These are phyloP conservation scores for Nannoperca australis DNA, from an alignment of 2,797 vertebrate species.

Conservation along the genomic window DNA sequence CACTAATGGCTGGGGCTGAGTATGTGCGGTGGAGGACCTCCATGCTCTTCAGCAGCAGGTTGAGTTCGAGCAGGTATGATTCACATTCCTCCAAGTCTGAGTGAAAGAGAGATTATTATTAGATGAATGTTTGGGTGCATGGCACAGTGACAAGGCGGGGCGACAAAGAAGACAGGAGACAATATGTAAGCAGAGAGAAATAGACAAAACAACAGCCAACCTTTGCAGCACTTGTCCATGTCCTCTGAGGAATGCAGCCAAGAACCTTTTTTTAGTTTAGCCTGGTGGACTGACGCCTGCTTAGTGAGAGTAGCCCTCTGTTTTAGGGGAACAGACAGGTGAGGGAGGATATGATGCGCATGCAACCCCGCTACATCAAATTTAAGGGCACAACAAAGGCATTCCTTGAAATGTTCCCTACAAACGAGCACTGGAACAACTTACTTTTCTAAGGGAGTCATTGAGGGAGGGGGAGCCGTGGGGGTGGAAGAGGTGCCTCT, in stretches of 20 bases:
- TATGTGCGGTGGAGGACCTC: slow-evolving; percentile 94
- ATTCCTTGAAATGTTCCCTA: background rate
- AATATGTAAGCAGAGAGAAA: background rate
- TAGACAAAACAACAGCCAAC: slow-evolving; percentile 70
- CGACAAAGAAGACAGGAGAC: background rate
- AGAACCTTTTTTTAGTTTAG: slow-evolving; percentile 87
- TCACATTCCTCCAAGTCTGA: slow-evolving; percentile 94
- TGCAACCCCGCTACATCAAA: background rate
- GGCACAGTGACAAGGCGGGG: background rate
- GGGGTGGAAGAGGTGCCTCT: slow-evolving; percentile 88
- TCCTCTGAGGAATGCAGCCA: slow-evolving; percentile 94
- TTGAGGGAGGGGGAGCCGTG: slow-evolving; percentile 79
- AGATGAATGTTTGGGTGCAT: slow-evolving; percentile 9
- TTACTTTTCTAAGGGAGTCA: slow-evolving; percentile 87
- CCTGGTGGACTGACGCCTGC: slow-evolving; percentile 89
- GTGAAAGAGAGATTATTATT: slow-evolving; percentile 32
- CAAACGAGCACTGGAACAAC: background rate
- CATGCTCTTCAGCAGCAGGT: slow-evolving; percentile 95
- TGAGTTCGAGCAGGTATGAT: slow-evolving; percentile 92
- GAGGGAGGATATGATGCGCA: background rate
- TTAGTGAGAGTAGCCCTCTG: slow-evolving; percentile 89
- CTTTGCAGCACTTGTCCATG: slow-evolving; percentile 95
- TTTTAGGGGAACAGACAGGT: background rate
- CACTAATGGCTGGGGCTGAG: slow-evolving; percentile 93
- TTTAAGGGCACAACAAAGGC: background rate